Conservation (phyloP, 2,888 invertebrate genomes). For the Brachylomia viminalis region DNA sequence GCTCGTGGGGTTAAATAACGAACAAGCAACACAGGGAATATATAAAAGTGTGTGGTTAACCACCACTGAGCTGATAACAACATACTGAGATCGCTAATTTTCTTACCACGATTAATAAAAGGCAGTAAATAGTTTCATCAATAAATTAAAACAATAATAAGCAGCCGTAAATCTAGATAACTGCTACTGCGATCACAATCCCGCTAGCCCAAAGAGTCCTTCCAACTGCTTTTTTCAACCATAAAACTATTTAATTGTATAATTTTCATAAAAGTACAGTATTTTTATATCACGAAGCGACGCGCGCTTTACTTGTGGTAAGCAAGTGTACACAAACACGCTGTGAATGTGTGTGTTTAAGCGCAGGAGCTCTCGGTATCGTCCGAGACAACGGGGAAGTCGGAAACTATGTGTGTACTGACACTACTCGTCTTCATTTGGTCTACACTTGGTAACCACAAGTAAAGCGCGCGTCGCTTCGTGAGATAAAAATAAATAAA, state of each 20-base stretch:
- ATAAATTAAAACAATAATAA: background rate
- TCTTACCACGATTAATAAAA: background rate
- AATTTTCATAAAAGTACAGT: no score
- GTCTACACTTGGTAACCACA: no score
- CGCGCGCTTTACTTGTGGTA: no score
- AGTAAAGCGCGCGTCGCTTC: no score
- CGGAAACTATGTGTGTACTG: no score
- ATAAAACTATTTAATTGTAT: background rate
- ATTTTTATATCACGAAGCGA: no score
- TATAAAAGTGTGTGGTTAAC: background rate
- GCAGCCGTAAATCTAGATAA: background rate
- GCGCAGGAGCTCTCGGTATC: no score
- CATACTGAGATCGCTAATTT: background rate
- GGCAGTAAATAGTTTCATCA: background rate
- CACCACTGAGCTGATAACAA: constrained; percentile 1
- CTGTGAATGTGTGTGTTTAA: no score
- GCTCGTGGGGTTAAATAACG: constrained; percentile 7
- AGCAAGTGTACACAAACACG: no score
- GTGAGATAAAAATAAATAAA: no score
- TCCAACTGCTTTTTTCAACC: background rate
- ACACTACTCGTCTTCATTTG: no score
- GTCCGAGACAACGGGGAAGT: no score
- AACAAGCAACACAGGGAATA: background rate
- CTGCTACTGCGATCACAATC: background rate
- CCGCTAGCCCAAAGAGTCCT: background rate